phyloP scores from a whole-genome alignment of 2,113 vertebrate genomes.

The Gymnocephalus cernua region DNA sequence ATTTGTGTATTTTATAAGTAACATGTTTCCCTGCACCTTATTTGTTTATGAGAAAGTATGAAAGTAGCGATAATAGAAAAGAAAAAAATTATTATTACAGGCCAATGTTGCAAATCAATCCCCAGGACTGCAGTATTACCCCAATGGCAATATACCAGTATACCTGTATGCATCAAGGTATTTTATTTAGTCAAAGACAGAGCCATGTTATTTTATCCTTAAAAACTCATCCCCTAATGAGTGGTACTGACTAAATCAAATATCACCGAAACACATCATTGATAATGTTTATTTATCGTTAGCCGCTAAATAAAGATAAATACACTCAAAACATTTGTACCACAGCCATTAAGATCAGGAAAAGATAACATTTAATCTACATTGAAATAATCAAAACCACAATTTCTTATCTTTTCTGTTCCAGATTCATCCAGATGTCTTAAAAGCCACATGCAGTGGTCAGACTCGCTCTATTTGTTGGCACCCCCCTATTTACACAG shows the following conservation, averaged over 20 bases:
- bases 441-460: too few relatives aligned
- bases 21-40: not conserved
- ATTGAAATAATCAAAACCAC: not conserved
- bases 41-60: constrained; percentile 14
- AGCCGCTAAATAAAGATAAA: not conserved
- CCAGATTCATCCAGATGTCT: too few relatives aligned
- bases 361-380: not conserved
- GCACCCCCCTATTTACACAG: too few relatives aligned
- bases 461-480: not conserved
- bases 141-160: not conserved
- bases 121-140: not conserved
- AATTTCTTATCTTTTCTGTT: too few relatives aligned
- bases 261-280: not conserved
- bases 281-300: not conserved
- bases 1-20: constrained; percentile 18
- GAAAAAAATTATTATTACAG: not conserved
- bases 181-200: too few relatives aligned
- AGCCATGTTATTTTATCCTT: too few relatives aligned
- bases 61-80: not conserved
- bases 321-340: not conserved
- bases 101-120: not conserved
- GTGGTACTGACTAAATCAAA: not conserved
- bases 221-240: too few relatives aligned
- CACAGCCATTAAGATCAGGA: not conserved
- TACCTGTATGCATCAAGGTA: too few relatives aligned